Base-by-base conservation (phyloP, 2,113 vertebrate species). In the Anhinga rufa region DNA sequence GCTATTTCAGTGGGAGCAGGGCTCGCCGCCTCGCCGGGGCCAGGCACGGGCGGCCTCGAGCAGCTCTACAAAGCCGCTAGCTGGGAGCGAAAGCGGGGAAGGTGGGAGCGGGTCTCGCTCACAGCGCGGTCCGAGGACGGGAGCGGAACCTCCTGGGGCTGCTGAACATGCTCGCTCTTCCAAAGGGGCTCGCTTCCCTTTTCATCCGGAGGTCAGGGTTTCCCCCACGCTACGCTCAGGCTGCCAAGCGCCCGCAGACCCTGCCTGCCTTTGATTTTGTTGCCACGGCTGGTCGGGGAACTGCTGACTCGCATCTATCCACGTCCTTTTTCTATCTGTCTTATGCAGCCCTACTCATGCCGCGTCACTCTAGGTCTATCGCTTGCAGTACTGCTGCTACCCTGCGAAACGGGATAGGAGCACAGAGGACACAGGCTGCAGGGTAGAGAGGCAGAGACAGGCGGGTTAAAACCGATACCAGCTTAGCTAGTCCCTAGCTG, bases 71-170 rank as follows among this genome's bases (percentile, higher is more conserved):
- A 25, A 77, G 72, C 28, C 42, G 1, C 46, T 9, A 14, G 38
- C 49, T 6, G 34, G 65, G 48, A 24, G 32, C 5, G 7, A 34
- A 17, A 4, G 5, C 18, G 17, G 46, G 22, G 36, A 4, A 24
- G 57, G 58, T 70, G 88, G 60, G 31, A 1, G 5, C 1, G 9
- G 65, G 60, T 38, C 42, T 38, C 5, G 11, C 51, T 21, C 3
- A 3, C 51, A 25, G 76, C 76, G 17, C 48, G 6, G 38, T 32
- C 48, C 38, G 8, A 13, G 54, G 44, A 20, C 16, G 22, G 44
- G 60, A n/a, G 13, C 0, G 1, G 46, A 52, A n/a, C 17, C 4
- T 26, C 14, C 3, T 2, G 42, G 28, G n/a, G 44, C 77, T 32
- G 81, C 71, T 26, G 13, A 65, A 44, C 15, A 4, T 12, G 38